phyloP scores from a whole-genome alignment of 2,797 vertebrate species.

The Melanotaenia nigrans region DNA sequence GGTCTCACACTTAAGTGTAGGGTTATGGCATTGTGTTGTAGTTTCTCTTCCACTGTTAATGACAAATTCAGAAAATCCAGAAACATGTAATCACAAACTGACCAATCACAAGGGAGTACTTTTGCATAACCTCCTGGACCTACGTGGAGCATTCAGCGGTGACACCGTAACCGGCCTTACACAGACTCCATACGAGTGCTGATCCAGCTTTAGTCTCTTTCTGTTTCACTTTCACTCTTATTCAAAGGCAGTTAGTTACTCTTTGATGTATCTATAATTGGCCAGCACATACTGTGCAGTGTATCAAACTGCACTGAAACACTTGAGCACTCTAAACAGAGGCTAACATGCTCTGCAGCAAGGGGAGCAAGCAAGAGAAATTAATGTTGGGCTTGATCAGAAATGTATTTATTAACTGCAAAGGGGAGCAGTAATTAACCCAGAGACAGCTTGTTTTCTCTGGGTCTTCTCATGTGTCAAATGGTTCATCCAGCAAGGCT shows the following conservation, averaged over 20 bases:
- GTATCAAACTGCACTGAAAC: slow-evolving; percentile 83
- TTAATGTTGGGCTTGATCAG: slow-evolving; percentile 84
- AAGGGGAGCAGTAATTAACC: slow-evolving; percentile 85
- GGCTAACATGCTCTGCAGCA: slow-evolving; percentile 74
- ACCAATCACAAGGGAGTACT: too few relatives aligned
- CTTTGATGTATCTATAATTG: slow-evolving; percentile 88
- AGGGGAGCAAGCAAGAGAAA: slow-evolving; percentile 72
- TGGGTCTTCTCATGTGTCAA: slow-evolving; percentile 84
- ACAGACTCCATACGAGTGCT: too few relatives aligned
- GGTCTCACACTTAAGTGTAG: too few relatives aligned
- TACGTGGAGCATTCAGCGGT: too few relatives aligned
- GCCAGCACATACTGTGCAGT: slow-evolving; percentile 81
- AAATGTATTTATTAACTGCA: slow-evolving; percentile 88
- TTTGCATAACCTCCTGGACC: too few relatives aligned
- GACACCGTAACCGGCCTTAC: too few relatives aligned
- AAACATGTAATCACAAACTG: too few relatives aligned
- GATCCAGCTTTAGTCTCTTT: neutral
- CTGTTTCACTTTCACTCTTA: slow-evolving; percentile 65
- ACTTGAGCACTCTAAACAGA: slow-evolving; percentile 76
- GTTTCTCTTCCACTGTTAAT: too few relatives aligned
- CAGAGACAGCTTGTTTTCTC: slow-evolving; percentile 84
- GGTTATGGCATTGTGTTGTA: too few relatives aligned
- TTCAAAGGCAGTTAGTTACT: slow-evolving; percentile 82
- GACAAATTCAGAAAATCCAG: too few relatives aligned
- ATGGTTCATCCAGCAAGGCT: slow-evolving; percentile 78